Percentiles rank a stretch among this genome's conserved stretches.
Evolutionary conservation across 53 echinoderm and acorn worm genomes (phyloP).

Genomic region (Holothuria scabra): DNA sequence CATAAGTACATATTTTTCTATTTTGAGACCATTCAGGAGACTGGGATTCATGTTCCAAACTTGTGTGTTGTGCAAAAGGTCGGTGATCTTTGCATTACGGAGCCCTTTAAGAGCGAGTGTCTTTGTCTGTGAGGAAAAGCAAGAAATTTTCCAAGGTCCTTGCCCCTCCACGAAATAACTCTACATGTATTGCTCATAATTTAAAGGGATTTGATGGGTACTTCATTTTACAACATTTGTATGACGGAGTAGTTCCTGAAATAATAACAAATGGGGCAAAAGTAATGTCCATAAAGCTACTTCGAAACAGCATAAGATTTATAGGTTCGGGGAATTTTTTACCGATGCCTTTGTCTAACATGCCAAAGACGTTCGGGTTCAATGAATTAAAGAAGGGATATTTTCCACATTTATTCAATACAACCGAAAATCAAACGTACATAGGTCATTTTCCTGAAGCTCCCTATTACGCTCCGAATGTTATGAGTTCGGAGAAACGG

Average conservation of each 20-base stretch:
- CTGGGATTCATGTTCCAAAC: background rate
- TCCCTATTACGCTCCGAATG: constrained; percentile 7
- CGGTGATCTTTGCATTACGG: background rate
- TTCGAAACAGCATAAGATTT: constrained; percentile 8
- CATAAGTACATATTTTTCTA: background rate
- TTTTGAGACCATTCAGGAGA: constrained; percentile 22
- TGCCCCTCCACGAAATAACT: too few species aligned
- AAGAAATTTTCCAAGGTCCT: constrained; percentile 37
- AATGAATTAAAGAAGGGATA: constrained; percentile 46
- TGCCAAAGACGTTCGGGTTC: constrained; percentile 51
- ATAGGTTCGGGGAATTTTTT: constrained; percentile 51
- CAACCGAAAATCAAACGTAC: constrained; percentile 23
- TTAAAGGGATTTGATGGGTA: constrained; percentile 47
- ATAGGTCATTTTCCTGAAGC: constrained; percentile 42
- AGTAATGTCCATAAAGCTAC: constrained; percentile 26
- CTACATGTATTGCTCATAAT: constrained; percentile 38
- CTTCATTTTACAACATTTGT: constrained; percentile 12
- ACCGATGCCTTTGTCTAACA: constrained; percentile 46
- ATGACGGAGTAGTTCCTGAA: constrained; percentile 14
- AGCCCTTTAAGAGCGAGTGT: constrained; percentile 11
- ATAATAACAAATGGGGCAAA: constrained; percentile 14
- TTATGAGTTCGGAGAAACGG: constrained; percentile 5
- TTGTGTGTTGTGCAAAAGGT: constrained; percentile 5
- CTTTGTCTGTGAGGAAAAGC: background rate
- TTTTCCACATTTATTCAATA: constrained; percentile 51